Percentiles rank a stretch among this genome's conserved stretches.
These are phyloP conservation scores for Tragulus kanchil DNA, from an alignment of 2,113 vertebrate species.

Conservation along the genomic window DNA sequence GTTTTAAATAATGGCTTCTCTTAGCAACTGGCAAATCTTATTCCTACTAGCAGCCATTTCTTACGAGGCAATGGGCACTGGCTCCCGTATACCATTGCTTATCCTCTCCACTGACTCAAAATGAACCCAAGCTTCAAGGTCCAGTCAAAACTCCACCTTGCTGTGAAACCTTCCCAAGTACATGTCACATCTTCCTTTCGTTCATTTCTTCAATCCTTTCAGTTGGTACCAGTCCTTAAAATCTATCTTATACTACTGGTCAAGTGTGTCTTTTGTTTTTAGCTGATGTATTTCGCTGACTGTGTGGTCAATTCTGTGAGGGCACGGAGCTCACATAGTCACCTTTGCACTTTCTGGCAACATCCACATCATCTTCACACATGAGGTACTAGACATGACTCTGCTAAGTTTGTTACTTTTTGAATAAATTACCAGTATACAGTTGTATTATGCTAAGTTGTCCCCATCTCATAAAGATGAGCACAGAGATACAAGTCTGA, in stretches of 20 bases:
- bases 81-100: not conserved
- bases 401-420: not conserved
- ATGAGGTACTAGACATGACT: not conserved
- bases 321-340: not conserved
- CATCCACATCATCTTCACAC: not conserved
- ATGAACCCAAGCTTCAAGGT: not conserved
- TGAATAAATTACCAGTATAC: not conserved
- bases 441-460: not conserved
- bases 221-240: not conserved
- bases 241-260: not conserved
- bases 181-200: not conserved
- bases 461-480: not conserved
- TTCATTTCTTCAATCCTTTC: not conserved
- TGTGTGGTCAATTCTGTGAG: not conserved
- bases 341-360: not conserved
- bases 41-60: not conserved
- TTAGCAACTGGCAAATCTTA: not conserved
- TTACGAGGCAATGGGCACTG: rapidly evolving
- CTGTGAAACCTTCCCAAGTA: not conserved
- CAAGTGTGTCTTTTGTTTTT: not conserved
- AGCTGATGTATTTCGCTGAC: not conserved
- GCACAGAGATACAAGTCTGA: not conserved
- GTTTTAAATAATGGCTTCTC: not conserved
- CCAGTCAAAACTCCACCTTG: not conserved
- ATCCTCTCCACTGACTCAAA: not conserved